phyloP scores from a whole-genome alignment of 2,113 vertebrate species.

The Ursus arctos region DNA sequence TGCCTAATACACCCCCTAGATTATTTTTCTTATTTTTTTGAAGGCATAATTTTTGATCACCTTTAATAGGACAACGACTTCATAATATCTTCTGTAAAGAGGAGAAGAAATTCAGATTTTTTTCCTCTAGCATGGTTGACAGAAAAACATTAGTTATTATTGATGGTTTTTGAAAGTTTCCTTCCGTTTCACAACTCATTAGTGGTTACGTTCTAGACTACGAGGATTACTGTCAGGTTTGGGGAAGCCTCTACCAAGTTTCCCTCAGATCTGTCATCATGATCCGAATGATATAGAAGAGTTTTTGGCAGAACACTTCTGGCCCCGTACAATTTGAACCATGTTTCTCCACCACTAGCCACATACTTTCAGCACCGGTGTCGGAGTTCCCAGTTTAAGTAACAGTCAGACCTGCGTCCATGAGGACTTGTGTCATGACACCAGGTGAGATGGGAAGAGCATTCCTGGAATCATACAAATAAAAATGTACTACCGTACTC shows the following conservation, averaged over 20 bases:
- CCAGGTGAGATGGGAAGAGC: not conserved
- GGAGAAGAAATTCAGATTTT: not conserved
- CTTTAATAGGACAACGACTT: not conserved
- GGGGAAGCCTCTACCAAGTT: not conserved
- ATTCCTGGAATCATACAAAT: not conserved
- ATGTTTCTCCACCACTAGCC: not conserved
- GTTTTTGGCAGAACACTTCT: not conserved
- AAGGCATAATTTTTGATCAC: not conserved
- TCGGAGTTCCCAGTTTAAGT: accelerated
- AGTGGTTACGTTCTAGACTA: not conserved
- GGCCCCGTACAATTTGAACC: not conserved
- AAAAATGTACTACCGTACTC: not conserved
- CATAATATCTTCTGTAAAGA: not conserved
- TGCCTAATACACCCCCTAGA: not conserved
- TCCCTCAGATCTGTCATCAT: not conserved
- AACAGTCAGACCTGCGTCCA: not conserved
- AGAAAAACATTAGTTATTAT: not conserved
- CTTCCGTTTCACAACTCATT: not conserved
- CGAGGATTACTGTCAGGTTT: not conserved
- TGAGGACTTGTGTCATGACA: not conserved
- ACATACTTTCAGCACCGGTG: not conserved
- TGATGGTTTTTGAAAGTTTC: not conserved
- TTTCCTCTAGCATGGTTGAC: not conserved
- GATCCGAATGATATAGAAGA: not conserved
- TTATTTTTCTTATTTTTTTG: not conserved